Percentiles rank a stretch among this genome's conserved stretches.
These are phyloP conservation scores for Gymnopithys bicolor DNA, from an alignment of 2,797 vertebrate genomes.

Conservation along the genomic window DNA sequence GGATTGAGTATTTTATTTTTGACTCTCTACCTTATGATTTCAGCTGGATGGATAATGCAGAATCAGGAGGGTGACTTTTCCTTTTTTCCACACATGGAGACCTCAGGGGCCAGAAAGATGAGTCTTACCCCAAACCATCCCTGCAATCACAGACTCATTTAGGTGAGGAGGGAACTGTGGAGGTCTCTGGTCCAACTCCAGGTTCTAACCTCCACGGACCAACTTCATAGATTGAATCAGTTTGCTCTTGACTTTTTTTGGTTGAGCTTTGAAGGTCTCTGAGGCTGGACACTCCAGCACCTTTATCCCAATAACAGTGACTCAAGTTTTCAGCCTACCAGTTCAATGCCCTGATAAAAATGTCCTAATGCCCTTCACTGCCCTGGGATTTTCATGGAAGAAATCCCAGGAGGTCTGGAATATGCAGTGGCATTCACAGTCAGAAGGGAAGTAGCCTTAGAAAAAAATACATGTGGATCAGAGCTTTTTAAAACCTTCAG, in stretches of 20 bases:
- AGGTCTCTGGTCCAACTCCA: background rate
- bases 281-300: background rate
- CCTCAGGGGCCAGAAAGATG: background rate
- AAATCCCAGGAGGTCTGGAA: background rate
- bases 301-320: background rate
- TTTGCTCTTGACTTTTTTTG: background rate
- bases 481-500: background rate
- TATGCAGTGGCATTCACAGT: background rate
- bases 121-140: background rate
- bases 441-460: background rate
- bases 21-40: conserved; percentile 19
- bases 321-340: background rate
- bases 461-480: background rate
- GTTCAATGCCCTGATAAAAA: background rate
- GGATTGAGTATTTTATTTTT: conserved; percentile 29
- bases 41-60: conserved; percentile 17
- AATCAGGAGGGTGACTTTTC: conserved; percentile 32
- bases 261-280: background rate
- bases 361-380: background rate
- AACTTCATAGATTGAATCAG: background rate
- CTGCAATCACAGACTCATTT: background rate
- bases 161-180: background rate
- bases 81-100: background rate
- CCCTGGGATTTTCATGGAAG: background rate
- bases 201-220: background rate